phyloP scores from a whole-genome alignment of 2,113 vertebrate genomes.

The Holacanthus passer region DNA sequence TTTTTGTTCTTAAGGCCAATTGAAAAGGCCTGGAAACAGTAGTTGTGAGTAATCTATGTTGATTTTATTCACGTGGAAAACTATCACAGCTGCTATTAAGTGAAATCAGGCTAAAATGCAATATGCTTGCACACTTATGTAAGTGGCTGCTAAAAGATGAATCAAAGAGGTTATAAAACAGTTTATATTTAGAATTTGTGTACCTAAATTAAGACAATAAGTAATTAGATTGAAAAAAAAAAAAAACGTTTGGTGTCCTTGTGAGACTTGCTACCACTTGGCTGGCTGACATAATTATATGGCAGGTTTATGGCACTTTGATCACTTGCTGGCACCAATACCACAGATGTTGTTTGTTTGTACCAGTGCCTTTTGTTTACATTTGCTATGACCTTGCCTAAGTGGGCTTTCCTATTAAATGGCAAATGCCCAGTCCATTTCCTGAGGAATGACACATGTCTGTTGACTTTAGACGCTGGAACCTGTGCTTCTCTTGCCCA shows the following conservation, averaged over 20 bases:
- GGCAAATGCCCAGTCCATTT: slow-evolving; percentile 5
- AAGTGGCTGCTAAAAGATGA: not conserved
- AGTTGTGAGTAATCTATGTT: not conserved
- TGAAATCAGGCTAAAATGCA: not conserved
- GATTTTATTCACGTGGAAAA: not conserved
- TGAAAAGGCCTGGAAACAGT: not conserved
- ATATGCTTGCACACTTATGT: not conserved
- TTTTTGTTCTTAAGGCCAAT: not conserved
- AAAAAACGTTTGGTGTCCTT: not conserved
- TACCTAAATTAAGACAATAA: not conserved
- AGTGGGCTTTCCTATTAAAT: slow-evolving; percentile 1
- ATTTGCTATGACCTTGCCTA: slow-evolving; percentile 37
- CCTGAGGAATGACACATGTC: slow-evolving; percentile 34
- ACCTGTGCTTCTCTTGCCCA: not conserved
- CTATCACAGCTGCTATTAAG: too few relatives aligned
- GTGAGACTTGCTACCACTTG: not conserved
- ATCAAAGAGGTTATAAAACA: too few relatives aligned
- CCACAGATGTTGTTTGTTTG: slow-evolving; percentile 11
- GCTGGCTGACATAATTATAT: not conserved
- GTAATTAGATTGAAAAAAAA: too few relatives aligned
- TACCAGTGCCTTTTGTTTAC: slow-evolving; percentile 30
- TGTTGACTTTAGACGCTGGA: slow-evolving; percentile 38
- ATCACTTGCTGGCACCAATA: not conserved
- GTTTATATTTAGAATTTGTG: too few relatives aligned
- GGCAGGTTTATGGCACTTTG: not conserved